Conservation (phyloP, 2,797 vertebrate genomes). For the Nyctibius grandis region DNA sequence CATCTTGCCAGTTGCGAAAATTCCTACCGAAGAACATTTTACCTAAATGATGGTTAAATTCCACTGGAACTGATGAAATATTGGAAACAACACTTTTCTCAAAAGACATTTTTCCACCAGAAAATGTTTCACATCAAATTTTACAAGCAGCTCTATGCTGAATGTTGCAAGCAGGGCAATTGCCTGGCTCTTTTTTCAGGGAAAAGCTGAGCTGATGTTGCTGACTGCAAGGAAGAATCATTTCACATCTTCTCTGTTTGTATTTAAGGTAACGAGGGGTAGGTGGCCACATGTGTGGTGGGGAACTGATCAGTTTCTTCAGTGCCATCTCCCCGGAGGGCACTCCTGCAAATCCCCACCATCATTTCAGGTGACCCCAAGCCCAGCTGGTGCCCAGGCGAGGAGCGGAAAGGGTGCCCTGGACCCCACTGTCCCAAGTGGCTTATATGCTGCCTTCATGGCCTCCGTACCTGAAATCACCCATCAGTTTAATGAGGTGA, state of each 20-base stretch:
- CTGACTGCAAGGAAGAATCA: not conserved
- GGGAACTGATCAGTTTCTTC: not conserved
- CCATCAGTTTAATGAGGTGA: not conserved
- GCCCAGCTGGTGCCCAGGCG: accelerated
- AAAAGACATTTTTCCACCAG: not conserved
- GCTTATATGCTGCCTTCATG: not conserved
- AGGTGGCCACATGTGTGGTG: not conserved
- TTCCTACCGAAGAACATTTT: not conserved
- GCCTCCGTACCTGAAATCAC: not conserved
- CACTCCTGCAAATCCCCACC: not conserved
- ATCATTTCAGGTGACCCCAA: not conserved
- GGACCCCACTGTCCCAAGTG: not conserved
- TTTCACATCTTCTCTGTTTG: not conserved
- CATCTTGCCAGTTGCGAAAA: not conserved
- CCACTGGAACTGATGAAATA: not conserved
- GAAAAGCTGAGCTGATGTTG: not conserved
- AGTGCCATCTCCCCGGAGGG: not conserved
- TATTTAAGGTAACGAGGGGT: not conserved
- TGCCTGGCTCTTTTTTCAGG: not conserved
- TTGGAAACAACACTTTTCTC: not conserved
- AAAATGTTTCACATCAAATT: not conserved
- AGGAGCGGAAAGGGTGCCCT: not conserved
- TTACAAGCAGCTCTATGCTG: not conserved
- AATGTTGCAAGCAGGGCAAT: not conserved
- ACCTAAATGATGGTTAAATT: not conserved